Base-by-base conservation (phyloP, 1,140 invertebrate species). In the Phenacoccus solenopsis region DNA sequence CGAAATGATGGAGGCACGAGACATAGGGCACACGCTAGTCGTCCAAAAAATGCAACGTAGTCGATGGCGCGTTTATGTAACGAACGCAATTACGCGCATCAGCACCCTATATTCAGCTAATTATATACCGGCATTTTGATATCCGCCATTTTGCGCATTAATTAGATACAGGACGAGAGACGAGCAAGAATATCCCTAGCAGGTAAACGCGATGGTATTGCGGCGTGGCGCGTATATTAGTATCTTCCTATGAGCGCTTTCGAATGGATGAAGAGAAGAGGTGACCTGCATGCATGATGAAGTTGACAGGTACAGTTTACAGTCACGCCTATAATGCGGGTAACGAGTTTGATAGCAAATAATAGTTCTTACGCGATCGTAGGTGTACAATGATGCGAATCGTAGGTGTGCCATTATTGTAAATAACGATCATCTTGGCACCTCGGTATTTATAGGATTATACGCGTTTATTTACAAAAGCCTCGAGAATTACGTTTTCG, bases 41-140 rank as follows among this genome's bases (percentile, higher is more conserved):
- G n/a, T n/a, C n/a, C n/a, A n/a, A n/a, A n/a, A n/a, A n/a, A n/a
- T n/a, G n/a, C n/a, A n/a, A n/a, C n/a, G n/a, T n/a, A n/a, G n/a
- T n/a, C n/a, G n/a, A n/a, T 32, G 30, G 30, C 20, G 16, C 38
- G 5, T 49, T 16, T 16, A 49, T n/a, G 20, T 49, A 49, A 49
- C 38, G 20, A 49, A 16, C 3, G 38, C 38, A 49, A 49, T 49
- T 49, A 49, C 38, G 20, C 4, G 20, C 38, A 49, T 49, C 38
- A 49, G 5, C 38, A 49, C 38, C 38, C 38, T 49, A 49, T 49
- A 49, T 49, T 49, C 13, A 49, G 38, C 38, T 49, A n/a, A 49
- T 49, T 49, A 49, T n/a, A 49, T 49, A 49, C 38, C 38, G 38
- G 38, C 38, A 49, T 49, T 49, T 49, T 49, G 38, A 49, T 49